phyloP scores from a whole-genome alignment of 2,888 invertebrate genomes.

The Actias luna region DNA sequence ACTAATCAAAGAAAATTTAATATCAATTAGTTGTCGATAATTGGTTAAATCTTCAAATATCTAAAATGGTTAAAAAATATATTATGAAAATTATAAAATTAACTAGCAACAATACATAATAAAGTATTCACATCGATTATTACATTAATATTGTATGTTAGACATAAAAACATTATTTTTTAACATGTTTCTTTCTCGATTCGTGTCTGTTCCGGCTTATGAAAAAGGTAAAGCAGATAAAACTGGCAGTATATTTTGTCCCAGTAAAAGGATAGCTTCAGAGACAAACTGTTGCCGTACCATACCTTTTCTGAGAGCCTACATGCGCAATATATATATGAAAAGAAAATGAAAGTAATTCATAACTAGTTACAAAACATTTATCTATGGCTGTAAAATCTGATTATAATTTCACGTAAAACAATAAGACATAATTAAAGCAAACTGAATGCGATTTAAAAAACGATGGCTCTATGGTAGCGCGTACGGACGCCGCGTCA shows the following conservation, averaged over 20 bases:
- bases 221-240: conserved; percentile 17
- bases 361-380: neutral
- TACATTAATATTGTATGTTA: neutral
- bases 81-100: neutral
- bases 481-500: too few relatives aligned
- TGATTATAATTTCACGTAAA: too few relatives aligned
- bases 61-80: neutral
- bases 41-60: too few relatives aligned
- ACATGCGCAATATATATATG: neutral
- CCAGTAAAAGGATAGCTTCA: conserved; percentile 1
- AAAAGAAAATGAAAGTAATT: neutral
- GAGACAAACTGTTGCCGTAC: neutral
- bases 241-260: conserved; percentile 16
- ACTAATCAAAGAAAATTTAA: too few relatives aligned
- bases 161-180: too few relatives aligned
- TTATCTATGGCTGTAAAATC: too few relatives aligned
- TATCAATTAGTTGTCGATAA: too few relatives aligned
- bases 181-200: neutral
- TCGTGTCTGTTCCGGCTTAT: conserved; percentile 5
- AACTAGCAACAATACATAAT: neutral
- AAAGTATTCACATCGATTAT: neutral
- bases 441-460: too few relatives aligned
- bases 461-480: too few relatives aligned
- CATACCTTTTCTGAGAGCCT: neutral
- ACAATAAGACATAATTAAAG: too few relatives aligned